A percentile compares a stretch with the other conserved stretches of the same genome.
These are phyloP conservation scores for Tipula lateralis DNA, from an alignment of 2,888 invertebrate genomes.

Conservation along the genomic window DNA sequence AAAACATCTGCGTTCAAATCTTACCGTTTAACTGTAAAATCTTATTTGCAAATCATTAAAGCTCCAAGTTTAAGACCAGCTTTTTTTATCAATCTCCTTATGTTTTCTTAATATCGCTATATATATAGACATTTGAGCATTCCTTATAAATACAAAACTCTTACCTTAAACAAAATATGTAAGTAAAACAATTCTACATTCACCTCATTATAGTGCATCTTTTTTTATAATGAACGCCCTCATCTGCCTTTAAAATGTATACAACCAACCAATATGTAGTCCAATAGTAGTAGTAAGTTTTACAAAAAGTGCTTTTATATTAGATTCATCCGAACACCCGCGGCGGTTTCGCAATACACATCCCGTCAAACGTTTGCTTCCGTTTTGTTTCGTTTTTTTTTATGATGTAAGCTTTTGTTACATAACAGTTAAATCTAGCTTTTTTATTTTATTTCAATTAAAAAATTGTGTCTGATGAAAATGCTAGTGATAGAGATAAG, in stretches of 20 bases:
- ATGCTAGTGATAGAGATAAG: not conserved
- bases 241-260: not conserved
- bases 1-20: not conserved
- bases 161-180: not conserved
- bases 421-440: not conserved
- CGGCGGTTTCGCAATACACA: conserved; percentile 2
- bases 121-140: not conserved
- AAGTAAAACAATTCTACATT: not conserved
- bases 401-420: not conserved
- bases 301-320: not conserved
- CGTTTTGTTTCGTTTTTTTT: too few relatives aligned
- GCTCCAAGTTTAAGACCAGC: not conserved
- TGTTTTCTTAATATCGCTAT: not conserved
- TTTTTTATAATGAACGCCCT: not conserved
- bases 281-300: not conserved
- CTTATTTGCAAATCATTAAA: not conserved
- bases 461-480: not conserved
- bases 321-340: not conserved
- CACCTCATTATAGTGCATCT: not conserved
- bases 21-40: not conserved
- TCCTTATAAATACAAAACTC: not conserved
- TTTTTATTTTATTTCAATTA: not conserved
- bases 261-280: not conserved
- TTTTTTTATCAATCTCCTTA: not conserved
- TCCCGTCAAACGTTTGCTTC: not conserved